phyloP scores from a whole-genome alignment of 2,113 vertebrate genomes.

The Burhinus bistriatus region DNA sequence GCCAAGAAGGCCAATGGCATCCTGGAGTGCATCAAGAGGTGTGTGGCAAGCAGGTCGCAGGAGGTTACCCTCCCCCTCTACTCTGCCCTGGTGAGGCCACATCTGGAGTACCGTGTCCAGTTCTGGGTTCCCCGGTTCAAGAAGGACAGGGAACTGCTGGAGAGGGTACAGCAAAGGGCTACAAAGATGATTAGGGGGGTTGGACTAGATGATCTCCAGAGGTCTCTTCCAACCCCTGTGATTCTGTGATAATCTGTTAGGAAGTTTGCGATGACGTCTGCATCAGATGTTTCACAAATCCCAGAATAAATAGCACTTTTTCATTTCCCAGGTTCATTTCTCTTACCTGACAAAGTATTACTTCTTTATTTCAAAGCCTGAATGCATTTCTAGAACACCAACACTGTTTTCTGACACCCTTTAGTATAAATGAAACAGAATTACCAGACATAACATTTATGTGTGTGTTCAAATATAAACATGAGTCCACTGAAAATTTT shows the following conservation, averaged over 20 bases:
- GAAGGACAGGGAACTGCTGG: too few species aligned
- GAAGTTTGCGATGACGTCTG: not conserved
- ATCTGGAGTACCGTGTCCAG: too few species aligned
- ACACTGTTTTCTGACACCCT: not conserved
- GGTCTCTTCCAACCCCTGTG: too few species aligned
- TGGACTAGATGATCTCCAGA: too few species aligned
- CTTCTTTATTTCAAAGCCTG: not conserved
- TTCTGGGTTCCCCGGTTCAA: too few species aligned
- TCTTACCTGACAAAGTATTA: not conserved
- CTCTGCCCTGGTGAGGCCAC: too few species aligned
- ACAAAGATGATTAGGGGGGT: too few species aligned
- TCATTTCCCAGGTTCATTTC: not conserved
- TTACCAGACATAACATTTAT: not conserved
- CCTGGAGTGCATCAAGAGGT: too few species aligned
- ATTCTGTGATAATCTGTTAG: not conserved
- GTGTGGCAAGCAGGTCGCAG: too few species aligned
- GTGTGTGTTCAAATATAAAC: not conserved
- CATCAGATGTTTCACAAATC: not conserved
- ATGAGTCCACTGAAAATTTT: not conserved
- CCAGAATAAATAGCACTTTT: not conserved
- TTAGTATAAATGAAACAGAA: not conserved
- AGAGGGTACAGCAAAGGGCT: too few species aligned
- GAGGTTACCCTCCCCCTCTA: too few species aligned
- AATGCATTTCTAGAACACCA: not conserved
- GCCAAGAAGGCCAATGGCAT: too few species aligned